phyloP scores from a whole-genome alignment of 92 coral and sea anemone species.

The Umimayanthus chanpuru region DNA sequence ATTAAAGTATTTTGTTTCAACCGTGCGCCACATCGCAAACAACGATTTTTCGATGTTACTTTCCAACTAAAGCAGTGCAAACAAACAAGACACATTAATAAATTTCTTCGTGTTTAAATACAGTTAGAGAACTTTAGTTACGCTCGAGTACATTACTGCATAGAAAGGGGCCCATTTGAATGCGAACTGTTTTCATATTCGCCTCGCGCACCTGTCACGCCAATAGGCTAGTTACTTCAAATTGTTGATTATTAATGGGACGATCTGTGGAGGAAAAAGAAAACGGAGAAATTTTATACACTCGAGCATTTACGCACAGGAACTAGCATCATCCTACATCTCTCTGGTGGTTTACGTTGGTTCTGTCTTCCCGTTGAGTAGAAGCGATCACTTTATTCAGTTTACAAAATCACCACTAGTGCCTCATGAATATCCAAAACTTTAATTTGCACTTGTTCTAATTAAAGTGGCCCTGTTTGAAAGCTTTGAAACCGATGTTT shows the following conservation, averaged over 20 bases:
- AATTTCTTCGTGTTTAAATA: slow-evolving; percentile 6
- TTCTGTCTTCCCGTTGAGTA: neutral
- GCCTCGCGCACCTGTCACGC: slow-evolving; percentile 43
- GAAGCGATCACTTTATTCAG: neutral
- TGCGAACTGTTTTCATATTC: slow-evolving; percentile 28
- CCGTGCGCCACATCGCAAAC: neutral
- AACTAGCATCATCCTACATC: neutral
- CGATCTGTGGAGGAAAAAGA: neutral
- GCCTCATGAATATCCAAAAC: slow-evolving; percentile 22
- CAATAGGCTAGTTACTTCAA: slow-evolving; percentile 15
- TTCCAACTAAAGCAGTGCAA: neutral
- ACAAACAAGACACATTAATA: neutral
- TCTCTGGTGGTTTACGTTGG: neutral
- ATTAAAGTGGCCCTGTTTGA: slow-evolving; percentile 32
- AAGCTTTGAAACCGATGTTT: slow-evolving; percentile 24
- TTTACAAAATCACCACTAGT: slow-evolving; percentile 31
- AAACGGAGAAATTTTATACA: neutral
- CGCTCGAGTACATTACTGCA: slow-evolving; percentile 43
- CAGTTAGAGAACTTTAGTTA: slow-evolving; percentile 16
- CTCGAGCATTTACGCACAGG: neutral
- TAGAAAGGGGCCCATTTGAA: slow-evolving; percentile 24
- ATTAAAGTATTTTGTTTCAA: neutral
- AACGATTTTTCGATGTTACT: neutral
- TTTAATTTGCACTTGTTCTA: slow-evolving; percentile 32
- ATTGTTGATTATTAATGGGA: neutral